Evolutionary conservation across 2,113 vertebrate species (phyloP), one percentile per base, ranked within the genome.

Genomic region (Lepisosteus osseus): DNA sequence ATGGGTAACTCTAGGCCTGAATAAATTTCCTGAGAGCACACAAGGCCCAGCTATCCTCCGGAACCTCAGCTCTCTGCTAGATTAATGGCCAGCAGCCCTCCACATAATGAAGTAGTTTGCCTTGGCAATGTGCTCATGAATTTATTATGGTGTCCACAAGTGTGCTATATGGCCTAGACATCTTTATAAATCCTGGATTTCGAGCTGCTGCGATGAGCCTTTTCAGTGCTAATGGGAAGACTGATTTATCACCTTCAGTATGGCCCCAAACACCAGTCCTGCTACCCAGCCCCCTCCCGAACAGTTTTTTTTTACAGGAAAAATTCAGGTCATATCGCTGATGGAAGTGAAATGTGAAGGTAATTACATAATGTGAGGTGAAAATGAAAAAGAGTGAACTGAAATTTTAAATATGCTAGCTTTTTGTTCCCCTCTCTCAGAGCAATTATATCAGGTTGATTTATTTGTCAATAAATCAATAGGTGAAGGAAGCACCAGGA

Each of bases 131-230:
- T 90, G 87, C 94, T 94, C 92, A 91, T 94, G 93, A 94, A 96
- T 97, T 97, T 95, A 96, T 96, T 94, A 95, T 92, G 85, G 92
- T 94, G 94, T 96, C 95, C 94, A 95, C 93, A 92, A 95, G 92
- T 92, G 93, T 91, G 93, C 93, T 91, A 93, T 93, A 90, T 79
- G 86, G 91, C 87, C 86, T 86, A 93, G 91, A 93, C 93, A 92
- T 96, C 95, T 96, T 94, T 95, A 95, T 97, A 96, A 96, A 95
- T 95, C 95, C 93, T 93, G 89, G 86, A 88, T 91, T 89, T 93
- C 92, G 86, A 84, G 84, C 88, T 79, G 85, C 86, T 76, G 86
- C 76, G 91, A 89, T 90, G 93, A 90, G 88, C 88, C 91, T 89
- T 91, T 92, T 91, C 87, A 79, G 76, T 84, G 90, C 91, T 82